These are phyloP conservation scores for Seladonia tumulorum DNA, from an alignment of 2,888 invertebrate species.

Conservation along the genomic window DNA sequence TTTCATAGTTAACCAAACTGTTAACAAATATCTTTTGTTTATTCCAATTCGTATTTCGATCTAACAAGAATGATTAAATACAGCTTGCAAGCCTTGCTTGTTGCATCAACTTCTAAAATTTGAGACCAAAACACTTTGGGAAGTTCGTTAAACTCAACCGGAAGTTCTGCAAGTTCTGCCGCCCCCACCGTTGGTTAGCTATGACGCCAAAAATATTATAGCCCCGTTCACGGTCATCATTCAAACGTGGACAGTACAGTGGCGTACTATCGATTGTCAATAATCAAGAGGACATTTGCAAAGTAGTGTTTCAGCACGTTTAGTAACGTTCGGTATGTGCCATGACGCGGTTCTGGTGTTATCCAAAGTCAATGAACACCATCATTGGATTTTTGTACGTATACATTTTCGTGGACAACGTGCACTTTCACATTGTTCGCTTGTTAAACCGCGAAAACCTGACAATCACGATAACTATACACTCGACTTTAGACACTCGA, in stretches of 20 bases:
- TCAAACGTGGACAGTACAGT: conserved; percentile 46
- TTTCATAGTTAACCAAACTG: not conserved
- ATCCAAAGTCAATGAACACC: conserved; percentile 70
- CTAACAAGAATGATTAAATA: not conserved
- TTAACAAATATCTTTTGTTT: not conserved
- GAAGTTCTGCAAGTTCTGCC: conserved; percentile 6
- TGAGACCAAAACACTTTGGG: not conserved
- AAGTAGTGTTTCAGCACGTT: conserved; percentile 63
- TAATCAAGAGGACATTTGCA: conserved; percentile 72
- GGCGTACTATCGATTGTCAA: conserved; percentile 78
- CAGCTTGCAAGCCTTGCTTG: too few relatives aligned
- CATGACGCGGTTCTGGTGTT: conserved; percentile 62
- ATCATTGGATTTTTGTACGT: conserved; percentile 77
- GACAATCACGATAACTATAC: not conserved
- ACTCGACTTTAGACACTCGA: not conserved
- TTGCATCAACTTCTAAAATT: not conserved
- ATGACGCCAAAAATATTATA: conserved; percentile 33
- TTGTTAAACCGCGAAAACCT: not conserved
- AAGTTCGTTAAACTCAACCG: conserved; percentile 24
- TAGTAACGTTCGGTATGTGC: conserved; percentile 77
- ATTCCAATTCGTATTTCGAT: not conserved
- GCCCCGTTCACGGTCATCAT: conserved; percentile 61
- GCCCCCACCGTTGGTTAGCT: not conserved
- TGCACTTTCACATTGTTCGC: too few relatives aligned
- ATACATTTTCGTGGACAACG: conserved; percentile 5